Evolutionary conservation across 2,888 invertebrate species (phyloP), one percentile per base, ranked within the genome.

Genomic region (Mesorhabditis spiculigera): DNA sequence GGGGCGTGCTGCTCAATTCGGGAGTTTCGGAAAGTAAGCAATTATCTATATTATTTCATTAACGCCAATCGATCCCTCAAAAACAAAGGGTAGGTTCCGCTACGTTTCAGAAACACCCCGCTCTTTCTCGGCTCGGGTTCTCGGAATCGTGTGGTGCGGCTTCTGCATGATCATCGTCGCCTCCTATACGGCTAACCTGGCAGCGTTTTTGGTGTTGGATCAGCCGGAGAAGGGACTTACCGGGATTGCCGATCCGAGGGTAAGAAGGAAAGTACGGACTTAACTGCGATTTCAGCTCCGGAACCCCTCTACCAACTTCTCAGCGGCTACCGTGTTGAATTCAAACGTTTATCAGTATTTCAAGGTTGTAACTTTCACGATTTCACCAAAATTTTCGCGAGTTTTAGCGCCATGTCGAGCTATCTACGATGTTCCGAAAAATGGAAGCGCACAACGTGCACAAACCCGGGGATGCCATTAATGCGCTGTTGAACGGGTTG

Each of bases 121-220:
- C 77, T 96, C 95, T 88, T 97, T 97, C 88, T 95, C 95, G 69
- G 98, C 97, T 4, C 90, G 98, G 71, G 97, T 99, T 0, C 89
- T 98, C 43, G 98, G 98, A 43, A 97, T 98, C 93, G 97, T 98
- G 4, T 99, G 98, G 98, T 98, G 98, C 66, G 98, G 98, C 70
- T 99, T 99, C 88, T 96, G 97, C 28, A 98, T 98, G 97, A 98
- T 98, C 84, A 97, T 98, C 86, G 97, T 98, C 2, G 97, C 98
- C 68, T 97, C 97, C 0, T 98, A 98, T 88, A 99, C 98, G 87
- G 98, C 98, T 87, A 98, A 99, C 89, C 89, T 98, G 88, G 98
- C 98, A 69, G 98, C 98, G 79, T 98, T 98, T 88, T 92, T 98
- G 76, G 98, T 98, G 86, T 90, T 98, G 86, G 98, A 99, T 88